Evolutionary conservation across 2,888 invertebrate genomes (phyloP), one percentile per base, ranked within the genome.

Genomic region (Volucella inflata): DNA sequence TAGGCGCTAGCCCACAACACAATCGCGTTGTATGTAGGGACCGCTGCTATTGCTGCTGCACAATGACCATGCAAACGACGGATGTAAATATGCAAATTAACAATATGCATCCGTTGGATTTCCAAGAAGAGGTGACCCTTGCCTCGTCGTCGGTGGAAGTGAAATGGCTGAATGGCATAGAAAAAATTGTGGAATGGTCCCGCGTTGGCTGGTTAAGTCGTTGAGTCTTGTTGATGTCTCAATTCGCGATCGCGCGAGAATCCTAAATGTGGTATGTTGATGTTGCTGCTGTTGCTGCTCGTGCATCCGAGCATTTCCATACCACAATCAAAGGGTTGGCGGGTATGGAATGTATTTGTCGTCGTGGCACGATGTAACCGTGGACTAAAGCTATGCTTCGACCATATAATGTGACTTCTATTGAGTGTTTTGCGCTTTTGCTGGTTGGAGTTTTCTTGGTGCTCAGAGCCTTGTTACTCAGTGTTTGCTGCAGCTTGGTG

Each of bases 251-350:
- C 83, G 83, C 77, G 78, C 81, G 82, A 60, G 87, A 79, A 78
- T 71, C 87, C 87, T 81, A 77, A 87, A 87, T 79, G 78, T 64
- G 85, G 85, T 81, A 81, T 85, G 71, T 75, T 36, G 53, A 48
- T 83, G 44, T 84, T 85, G 67, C 89, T 87, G 88, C 89, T 30
- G 30, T 75, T 36, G 53, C 53, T 83, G 50, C 84, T 85, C 71
- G 89, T 87, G 88, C 89, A 88, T 88, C 88, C 89, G 89, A 90
- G 91, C 90, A 91, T 91, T 90, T 91, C 90, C 91, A 91, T 91
- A 90, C 91, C 90, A 91, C 90, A 90, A 89, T 68, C 64, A 57
- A 75, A 77, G 82, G 68, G 51, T 62, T 62, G 83, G 71, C 83
- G 87, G 87, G 80, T 79, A 87, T 67, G 82, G 87, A 82, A 81